Conservation (phyloP, 2,888 invertebrate species). For the Scrobipalpa costella region DNA sequence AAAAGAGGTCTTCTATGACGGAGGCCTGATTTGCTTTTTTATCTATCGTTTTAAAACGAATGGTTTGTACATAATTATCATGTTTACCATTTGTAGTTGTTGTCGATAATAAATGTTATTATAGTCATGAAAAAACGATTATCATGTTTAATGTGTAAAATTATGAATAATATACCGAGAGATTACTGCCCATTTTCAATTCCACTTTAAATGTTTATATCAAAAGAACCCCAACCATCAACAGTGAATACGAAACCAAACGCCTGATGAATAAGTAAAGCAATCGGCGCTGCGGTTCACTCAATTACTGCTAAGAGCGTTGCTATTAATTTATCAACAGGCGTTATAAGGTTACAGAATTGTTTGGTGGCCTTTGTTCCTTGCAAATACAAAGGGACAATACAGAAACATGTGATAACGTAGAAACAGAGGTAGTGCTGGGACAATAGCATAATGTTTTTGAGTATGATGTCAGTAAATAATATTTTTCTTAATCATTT, state of each 20-base stretch:
- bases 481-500: too few species aligned
- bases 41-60: too few species aligned
- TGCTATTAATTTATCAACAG: slow-evolving; percentile 18
- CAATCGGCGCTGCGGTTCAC: slow-evolving; percentile 21
- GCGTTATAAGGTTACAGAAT: slow-evolving; percentile 6
- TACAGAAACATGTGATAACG: background rate
- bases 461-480: too few species aligned
- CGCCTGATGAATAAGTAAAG: slow-evolving; percentile 30
- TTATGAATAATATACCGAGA: background rate
- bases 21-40: too few species aligned
- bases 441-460: too few species aligned
- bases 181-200: background rate
- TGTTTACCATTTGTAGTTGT: too few species aligned
- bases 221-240: background rate
- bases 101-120: too few species aligned
- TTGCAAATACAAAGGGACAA: background rate
- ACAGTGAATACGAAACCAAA: background rate
- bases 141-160: too few species aligned
- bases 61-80: too few species aligned
- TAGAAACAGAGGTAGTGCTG: too few species aligned
- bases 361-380: slow-evolving; percentile 19
- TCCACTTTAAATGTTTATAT: background rate
- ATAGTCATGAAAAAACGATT: too few species aligned
- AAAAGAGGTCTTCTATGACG: too few species aligned
- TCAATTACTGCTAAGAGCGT: slow-evolving; percentile 21